These are phyloP conservation scores for Spea hammondii DNA, from an alignment of 2,797 vertebrate species.

Conservation along the genomic window DNA sequence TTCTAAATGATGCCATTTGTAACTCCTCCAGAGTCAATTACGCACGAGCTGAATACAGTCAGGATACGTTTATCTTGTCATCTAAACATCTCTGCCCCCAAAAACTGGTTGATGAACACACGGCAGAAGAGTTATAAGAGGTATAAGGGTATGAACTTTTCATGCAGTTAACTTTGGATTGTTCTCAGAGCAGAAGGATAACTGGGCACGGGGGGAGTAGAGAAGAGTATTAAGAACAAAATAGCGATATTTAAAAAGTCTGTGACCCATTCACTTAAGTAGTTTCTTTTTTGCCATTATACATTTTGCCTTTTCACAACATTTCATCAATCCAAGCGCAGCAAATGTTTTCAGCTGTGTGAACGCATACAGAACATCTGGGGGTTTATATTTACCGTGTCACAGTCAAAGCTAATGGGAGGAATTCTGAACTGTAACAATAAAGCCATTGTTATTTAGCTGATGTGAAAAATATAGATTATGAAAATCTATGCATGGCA, in stretches of 20 bases:
- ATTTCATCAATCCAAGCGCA: conserved; percentile 25
- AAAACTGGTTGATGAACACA: conserved; percentile 21
- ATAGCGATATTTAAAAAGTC: not conserved
- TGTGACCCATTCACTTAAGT: not conserved
- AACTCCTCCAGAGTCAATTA: conserved; percentile 25
- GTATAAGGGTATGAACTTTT: not conserved
- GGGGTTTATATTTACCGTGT: conserved; percentile 35
- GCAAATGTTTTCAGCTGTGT: conserved; percentile 25
- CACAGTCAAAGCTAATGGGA: conserved; percentile 39
- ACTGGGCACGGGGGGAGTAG: not conserved
- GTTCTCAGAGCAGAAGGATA: conserved; percentile 3
- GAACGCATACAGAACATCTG: conserved; percentile 40
- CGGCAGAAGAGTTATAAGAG: not conserved
- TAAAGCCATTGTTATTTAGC: conserved; percentile 24
- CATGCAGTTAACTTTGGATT: not conserved
- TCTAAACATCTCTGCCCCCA: not conserved
- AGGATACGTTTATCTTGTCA: conserved; percentile 33
- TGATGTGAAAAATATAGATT: conserved; percentile 21
- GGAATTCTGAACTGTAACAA: conserved; percentile 41
- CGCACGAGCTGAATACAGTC: not conserved
- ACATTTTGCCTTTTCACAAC: conserved; percentile 20
- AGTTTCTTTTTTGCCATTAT: not conserved
- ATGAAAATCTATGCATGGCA: not conserved
- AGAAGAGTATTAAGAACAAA: not conserved
- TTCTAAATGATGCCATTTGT: conserved; percentile 23